Evolutionary conservation across 2,888 invertebrate genomes (phyloP), one percentile per base, ranked within the genome.

Genomic region (Xylota sylvarum): DNA sequence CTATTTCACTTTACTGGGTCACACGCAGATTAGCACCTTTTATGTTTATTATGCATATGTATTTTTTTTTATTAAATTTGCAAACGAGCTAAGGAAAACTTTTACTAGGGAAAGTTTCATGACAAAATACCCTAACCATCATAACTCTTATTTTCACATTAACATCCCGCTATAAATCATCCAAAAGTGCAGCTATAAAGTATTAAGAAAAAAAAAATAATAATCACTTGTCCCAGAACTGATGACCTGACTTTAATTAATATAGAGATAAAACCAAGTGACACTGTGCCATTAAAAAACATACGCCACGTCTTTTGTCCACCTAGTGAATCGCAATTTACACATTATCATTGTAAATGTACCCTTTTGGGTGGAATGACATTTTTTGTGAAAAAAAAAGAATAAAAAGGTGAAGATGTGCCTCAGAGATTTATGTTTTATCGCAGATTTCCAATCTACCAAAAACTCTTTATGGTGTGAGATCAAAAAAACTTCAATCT

Each of bases 201-300:
- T 19, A 6, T 17, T 55, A 32, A 55, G 46, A 46, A 10, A 32
- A 46, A 23, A 23, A 23, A 23, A 23, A n/a, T n/a, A n/a, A n/a
- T n/a, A 65, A 30, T 40, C 30, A n/a, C 40, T 48, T 23, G 40
- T 10, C 27, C 10, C n/a, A 17, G 10, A 56, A 48, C 50, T 37
- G 56, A 55, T 79, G 79, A 48, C 56, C 60, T 60, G 58, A 69
- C 77, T 58, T 69, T 40, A 60, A 58, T 69, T 50, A 50, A 58
- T 50, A 60, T 69, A 60, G 40, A 77, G 50, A 52, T 65, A 10
- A 40, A 50, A 30, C 58, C 12, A 56, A 19, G 30, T 52, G 56
- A 65, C 65, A 37, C 10, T 23, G 27, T 37, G 37, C 37, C 27
- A 60, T 48, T 48, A 56, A 48, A 50, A 9, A 52, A 12, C 30